Evolutionary conservation across 2,888 invertebrate species (phyloP).

Genomic region (Plutella xylostella): DNA sequence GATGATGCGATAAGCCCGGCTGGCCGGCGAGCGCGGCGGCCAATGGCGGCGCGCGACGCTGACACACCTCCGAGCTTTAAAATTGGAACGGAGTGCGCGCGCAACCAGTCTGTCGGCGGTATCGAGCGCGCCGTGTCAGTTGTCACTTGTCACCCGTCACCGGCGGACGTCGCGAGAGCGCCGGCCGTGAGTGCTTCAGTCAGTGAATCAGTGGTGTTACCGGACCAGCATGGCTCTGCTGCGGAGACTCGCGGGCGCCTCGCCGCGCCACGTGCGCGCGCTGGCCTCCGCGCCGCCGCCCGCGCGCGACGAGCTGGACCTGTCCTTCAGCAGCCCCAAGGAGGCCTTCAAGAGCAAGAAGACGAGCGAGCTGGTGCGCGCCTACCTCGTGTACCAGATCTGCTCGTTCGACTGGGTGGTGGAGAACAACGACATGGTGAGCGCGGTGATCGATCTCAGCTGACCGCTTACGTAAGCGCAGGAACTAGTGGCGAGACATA

Average conservation of each 20-base stretch:
- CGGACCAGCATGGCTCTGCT: constrained; percentile 48
- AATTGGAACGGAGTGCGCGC: constrained; percentile 59
- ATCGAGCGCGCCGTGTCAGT: constrained; percentile 41
- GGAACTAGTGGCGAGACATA: not conserved
- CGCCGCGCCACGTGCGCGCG: constrained; percentile 41
- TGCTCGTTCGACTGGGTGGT: constrained; percentile 90
- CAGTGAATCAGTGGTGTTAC: constrained; percentile 27
- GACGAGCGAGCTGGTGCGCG: constrained; percentile 90
- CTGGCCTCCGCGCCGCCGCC: constrained; percentile 29
- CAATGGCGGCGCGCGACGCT: constrained; percentile 35
- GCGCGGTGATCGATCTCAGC: constrained; percentile 33
- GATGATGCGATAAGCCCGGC: constrained; percentile 16
- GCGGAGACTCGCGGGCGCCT: constrained; percentile 48
- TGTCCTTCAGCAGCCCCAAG: constrained; percentile 87
- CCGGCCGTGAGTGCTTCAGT: constrained; percentile 26
- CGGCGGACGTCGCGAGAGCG: constrained; percentile 30
- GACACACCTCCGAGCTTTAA: constrained; percentile 65
- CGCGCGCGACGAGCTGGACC: constrained; percentile 79
- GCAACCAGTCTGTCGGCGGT: constrained; percentile 37
- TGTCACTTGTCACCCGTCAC: constrained; percentile 43
- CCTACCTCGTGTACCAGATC: constrained; percentile 91
- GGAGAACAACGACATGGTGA: constrained; percentile 93
- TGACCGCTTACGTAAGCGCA: constrained; percentile 46
- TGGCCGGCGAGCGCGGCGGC: constrained; percentile 25
- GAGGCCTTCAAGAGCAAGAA: constrained; percentile 97